These are phyloP conservation scores for Zaprionus taronus DNA, from an alignment of 1,140 invertebrate species.

Conservation along the genomic window DNA sequence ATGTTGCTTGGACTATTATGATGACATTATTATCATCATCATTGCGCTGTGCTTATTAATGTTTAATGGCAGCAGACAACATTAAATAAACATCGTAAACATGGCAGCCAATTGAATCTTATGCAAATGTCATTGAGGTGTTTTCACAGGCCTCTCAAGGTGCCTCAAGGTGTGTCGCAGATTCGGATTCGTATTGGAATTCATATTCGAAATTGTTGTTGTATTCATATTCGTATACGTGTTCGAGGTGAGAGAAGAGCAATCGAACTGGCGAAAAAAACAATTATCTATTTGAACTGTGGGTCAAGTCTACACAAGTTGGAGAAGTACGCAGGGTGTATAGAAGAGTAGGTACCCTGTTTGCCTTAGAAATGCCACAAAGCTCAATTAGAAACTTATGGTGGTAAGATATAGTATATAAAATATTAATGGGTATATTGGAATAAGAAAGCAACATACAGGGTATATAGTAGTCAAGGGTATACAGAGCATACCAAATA, in stretches of 20 bases:
- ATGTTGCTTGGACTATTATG: constrained; percentile 38
- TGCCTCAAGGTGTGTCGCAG: constrained; percentile 33
- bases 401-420: not conserved
- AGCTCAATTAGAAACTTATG: not conserved
- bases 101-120: constrained; percentile 60
- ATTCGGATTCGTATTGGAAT: constrained; percentile 10
- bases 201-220: not conserved
- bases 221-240: not conserved
- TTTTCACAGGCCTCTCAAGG: constrained; percentile 39
- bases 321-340: not conserved
- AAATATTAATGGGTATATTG: not conserved
- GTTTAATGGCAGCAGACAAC: constrained; percentile 56
- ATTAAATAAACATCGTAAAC: constrained; percentile 53
- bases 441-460: not conserved
- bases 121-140: constrained; percentile 77
- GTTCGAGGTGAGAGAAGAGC: constrained; percentile 25
- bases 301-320: constrained; percentile 52
- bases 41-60: constrained; percentile 74
- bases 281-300: constrained; percentile 71
- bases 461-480: not conserved
- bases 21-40: constrained; percentile 81
- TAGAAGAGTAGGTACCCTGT: not conserved
- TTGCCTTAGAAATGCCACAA: not conserved
- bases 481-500: not conserved
- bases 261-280: constrained; percentile 44